Conservation (phyloP, 1,140 invertebrate species). For the Hypsibius dujardini region DNA sequence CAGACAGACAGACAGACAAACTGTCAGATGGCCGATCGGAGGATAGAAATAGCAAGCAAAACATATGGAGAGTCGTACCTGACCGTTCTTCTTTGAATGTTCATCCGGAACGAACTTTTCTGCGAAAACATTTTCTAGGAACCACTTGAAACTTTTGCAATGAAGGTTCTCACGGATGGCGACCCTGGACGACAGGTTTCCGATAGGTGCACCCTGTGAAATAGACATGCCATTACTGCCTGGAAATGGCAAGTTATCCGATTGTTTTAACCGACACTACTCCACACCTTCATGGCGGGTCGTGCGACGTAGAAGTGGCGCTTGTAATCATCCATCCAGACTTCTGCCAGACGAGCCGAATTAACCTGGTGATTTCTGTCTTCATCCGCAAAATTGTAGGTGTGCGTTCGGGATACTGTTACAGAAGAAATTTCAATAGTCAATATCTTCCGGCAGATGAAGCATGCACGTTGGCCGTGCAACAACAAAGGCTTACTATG, state of each 20-base stretch:
- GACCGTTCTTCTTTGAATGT: constrained; percentile 55
- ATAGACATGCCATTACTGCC: too few relatives aligned
- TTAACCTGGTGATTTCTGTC: constrained; percentile 36
- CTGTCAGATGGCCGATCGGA: too few relatives aligned
- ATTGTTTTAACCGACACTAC: background rate
- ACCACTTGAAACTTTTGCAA: constrained; percentile 64
- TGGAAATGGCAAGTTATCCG: constrained; percentile 4
- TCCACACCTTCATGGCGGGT: background rate
- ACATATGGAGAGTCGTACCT: constrained; percentile 31
- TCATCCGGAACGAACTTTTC: constrained; percentile 70
- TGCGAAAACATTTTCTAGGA: constrained; percentile 55
- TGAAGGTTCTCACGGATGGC: constrained; percentile 50
- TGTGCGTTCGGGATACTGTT: background rate
- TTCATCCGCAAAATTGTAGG: constrained; percentile 2
- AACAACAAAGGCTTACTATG: background rate
- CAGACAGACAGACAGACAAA: too few relatives aligned
- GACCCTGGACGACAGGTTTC: constrained; percentile 50
- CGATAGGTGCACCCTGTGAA: constrained; percentile 43
- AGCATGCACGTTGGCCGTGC: background rate
- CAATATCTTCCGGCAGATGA: background rate
- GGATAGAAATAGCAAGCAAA: too few relatives aligned
- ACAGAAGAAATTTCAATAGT: background rate
- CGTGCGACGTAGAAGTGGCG: constrained; percentile 69
- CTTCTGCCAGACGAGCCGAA: constrained; percentile 82
- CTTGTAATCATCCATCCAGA: constrained; percentile 95